phyloP scores from a whole-genome alignment of 2,797 vertebrate species.

The Carcharodon carcharias region DNA sequence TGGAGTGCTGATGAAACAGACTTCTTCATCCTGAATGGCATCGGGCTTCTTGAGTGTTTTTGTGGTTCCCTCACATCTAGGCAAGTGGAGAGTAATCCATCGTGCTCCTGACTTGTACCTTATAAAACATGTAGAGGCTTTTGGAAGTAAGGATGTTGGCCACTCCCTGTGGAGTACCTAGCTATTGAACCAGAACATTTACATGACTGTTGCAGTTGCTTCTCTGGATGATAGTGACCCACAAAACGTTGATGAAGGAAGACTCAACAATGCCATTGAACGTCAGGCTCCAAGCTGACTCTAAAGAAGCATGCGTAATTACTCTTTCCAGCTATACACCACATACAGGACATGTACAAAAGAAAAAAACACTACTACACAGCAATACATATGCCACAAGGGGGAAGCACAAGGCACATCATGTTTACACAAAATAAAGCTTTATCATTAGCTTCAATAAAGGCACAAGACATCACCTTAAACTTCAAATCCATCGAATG shows the following conservation, averaged over 20 bases:
- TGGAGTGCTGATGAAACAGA: neutral
- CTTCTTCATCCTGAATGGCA: neutral
- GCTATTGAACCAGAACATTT: neutral
- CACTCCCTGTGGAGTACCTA: neutral
- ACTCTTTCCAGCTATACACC: neutral
- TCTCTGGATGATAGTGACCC: neutral
- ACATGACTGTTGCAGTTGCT: neutral
- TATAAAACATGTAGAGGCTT: neutral
- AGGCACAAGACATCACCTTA: neutral
- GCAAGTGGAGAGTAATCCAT: neutral
- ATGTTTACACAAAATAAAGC: neutral
- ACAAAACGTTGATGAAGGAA: neutral
- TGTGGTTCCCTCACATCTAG: neutral
- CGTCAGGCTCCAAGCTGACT: neutral
- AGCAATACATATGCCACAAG: neutral
- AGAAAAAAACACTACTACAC: neutral
- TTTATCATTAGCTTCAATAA: neutral
- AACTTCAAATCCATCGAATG: neutral
- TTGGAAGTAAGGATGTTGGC: neutral
- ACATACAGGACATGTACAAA: neutral
- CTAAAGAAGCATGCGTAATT: neutral
- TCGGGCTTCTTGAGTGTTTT: neutral
- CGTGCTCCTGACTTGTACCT: neutral
- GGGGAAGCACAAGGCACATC: constrained; percentile 1
- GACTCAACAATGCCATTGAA: neutral